Base-by-base conservation (phyloP, 2,113 vertebrate genomes). In the Misgurnus anguillicaudatus region DNA sequence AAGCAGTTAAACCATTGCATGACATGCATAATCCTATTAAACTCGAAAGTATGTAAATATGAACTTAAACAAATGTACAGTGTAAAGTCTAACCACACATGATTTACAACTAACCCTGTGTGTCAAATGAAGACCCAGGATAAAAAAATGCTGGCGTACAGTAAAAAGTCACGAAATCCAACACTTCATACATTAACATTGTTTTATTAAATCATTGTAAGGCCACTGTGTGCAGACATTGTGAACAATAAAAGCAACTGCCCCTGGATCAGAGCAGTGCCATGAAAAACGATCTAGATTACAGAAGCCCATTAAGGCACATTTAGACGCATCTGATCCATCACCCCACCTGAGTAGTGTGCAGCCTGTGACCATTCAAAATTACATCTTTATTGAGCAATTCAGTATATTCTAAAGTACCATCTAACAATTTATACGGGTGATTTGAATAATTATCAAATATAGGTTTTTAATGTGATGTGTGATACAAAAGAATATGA, bases 131-230 rank as follows among this genome's bases (percentile, higher is more conserved):
- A 1, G 24, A 31, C 24, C 24, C 24, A 31, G 24, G 24, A 3
- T 31, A 31, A 31, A 31, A 31, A 31, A 24, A 24, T 24, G 24
- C 24, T 24, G 24, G 1, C 24, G 24, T 31, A 31, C 2, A 31
- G 24, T 31, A 31, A 31, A 31, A 31, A 31, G 24, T 31, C 24
- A 31, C 24, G 24, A 31, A 31, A 31, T 31, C 24, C 24, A 31
- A 13, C 57, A 45, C 17, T 21, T 45, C 17, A 24, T 64, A 65
- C 66, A 69, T 72, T 39, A 64, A 72, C 45, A 77, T 51, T 91
- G 53, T 13, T 86, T 86, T 91, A 92, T 91, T 92, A 88, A 89
- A 87, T 85, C 39, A 73, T 84, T 88, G 85, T 93, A 92, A 93
- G 92, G 92, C 91, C 88, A 89, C 91, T 89, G 78, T 88, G 88